Evolutionary conservation across 2,888 invertebrate species (phyloP).

Genomic region (Drosophila paucipuncta): DNA sequence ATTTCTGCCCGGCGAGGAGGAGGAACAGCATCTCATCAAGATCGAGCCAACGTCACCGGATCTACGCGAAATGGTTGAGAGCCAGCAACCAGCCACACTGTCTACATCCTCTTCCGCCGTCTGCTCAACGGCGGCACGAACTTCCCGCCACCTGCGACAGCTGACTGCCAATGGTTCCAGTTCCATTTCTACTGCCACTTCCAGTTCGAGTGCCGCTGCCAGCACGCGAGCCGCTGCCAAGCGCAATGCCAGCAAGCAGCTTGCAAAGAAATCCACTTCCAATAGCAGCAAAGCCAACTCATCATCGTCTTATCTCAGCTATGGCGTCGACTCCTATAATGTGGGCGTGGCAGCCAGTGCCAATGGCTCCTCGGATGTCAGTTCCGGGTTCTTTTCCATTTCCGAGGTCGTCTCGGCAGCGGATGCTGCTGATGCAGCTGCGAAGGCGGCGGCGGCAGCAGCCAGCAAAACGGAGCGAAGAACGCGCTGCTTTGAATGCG

Average conservation of each 20-base stretch:
- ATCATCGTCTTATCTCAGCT: slow-evolving; percentile 58
- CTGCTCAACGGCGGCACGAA: slow-evolving; percentile 61
- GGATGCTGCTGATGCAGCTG: slow-evolving; percentile 69
- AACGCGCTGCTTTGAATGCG: slow-evolving; percentile 89
- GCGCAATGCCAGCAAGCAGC: slow-evolving; percentile 28
- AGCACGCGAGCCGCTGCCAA: slow-evolving; percentile 28
- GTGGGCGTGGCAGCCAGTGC: slow-evolving; percentile 58
- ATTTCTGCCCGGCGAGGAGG: slow-evolving; percentile 76
- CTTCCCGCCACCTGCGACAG: slow-evolving; percentile 65
- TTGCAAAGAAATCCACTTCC: slow-evolving; percentile 46
- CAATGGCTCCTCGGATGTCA: slow-evolving; percentile 59
- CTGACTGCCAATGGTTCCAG: slow-evolving; percentile 55
- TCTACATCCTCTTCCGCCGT: slow-evolving; percentile 41
- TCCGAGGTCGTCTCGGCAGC: slow-evolving; percentile 75
- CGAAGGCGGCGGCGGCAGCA: slow-evolving; percentile 61
- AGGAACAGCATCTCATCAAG: slow-evolving; percentile 77
- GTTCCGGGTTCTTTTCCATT: slow-evolving; percentile 70
- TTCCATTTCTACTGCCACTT: slow-evolving; percentile 45
- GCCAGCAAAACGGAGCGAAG: slow-evolving; percentile 65
- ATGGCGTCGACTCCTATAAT: slow-evolving; percentile 68
- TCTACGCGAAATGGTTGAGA: slow-evolving; percentile 79
- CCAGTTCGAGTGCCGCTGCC: slow-evolving; percentile 3
- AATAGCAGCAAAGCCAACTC: slow-evolving; percentile 36
- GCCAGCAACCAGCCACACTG: slow-evolving; percentile 53
- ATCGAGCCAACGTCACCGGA: slow-evolving; percentile 83